Conservation (phyloP, 1,140 invertebrate genomes). For the Triops longicaudatus region DNA sequence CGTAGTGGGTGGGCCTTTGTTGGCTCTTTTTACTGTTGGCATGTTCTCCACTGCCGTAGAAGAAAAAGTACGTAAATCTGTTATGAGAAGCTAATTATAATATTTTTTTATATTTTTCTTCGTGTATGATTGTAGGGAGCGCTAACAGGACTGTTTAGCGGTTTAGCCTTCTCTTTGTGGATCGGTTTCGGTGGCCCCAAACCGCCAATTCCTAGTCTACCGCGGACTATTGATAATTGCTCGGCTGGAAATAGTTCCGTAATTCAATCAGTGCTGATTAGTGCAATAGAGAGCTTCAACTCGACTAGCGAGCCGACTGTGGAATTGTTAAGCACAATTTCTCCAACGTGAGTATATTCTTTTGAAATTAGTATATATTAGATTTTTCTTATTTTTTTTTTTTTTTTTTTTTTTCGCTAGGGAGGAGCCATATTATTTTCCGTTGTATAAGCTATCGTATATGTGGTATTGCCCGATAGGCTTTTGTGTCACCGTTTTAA, state of each 20-base stretch:
- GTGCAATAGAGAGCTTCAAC: background rate
- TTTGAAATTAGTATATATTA: conserved; percentile 36
- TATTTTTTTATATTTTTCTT: conserved; percentile 20
- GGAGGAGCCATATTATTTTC: conserved; percentile 46
- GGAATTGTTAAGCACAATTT: background rate
- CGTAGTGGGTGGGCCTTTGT: conserved; percentile 65
- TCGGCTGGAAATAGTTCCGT: conserved; percentile 19
- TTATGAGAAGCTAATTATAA: conserved; percentile 10
- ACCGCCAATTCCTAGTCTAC: conserved; percentile 49
- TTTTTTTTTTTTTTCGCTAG: background rate
- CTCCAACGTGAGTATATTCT: conserved; percentile 27
- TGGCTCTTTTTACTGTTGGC: conserved; percentile 69
- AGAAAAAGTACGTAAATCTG: conserved; percentile 40
- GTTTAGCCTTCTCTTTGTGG: conserved; percentile 65
- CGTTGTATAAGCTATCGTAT: conserved; percentile 71
- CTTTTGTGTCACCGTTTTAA: conserved; percentile 51
- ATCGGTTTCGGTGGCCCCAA: conserved; percentile 75
- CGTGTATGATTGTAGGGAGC: conserved; percentile 47
- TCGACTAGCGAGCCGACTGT: background rate
- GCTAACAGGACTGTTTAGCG: conserved; percentile 51
- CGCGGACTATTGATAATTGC: conserved; percentile 43
- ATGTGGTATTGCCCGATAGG: conserved; percentile 73
- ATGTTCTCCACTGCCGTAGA: conserved; percentile 58
- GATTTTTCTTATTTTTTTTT: background rate
- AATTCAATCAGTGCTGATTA: background rate